Percentiles rank a stretch among this genome's conserved stretches.
phyloP scores from a whole-genome alignment of 2,797 vertebrate species.

The Chrosomus eos region DNA sequence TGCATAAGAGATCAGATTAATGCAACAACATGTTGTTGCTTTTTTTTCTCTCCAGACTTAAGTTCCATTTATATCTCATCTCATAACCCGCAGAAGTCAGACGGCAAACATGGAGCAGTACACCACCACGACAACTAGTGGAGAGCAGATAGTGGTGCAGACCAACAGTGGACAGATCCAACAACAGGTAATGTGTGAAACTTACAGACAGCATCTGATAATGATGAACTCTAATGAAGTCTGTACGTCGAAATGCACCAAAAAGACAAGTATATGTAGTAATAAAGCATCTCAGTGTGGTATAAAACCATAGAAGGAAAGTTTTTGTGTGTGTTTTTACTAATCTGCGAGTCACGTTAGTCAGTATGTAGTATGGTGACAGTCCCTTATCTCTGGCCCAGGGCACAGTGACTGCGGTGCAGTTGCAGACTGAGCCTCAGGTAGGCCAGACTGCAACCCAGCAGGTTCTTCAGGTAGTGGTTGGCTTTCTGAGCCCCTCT shows the following conservation, averaged over 20 bases:
- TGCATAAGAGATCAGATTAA: neutral
- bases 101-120: conserved; percentile 90
- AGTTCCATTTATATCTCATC: neutral
- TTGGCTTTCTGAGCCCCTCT: conserved; percentile 74
- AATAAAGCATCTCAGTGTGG: neutral
- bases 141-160: conserved; percentile 97
- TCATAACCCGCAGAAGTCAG: conserved; percentile 12
- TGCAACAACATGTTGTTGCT: neutral
- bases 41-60: conserved; percentile 11
- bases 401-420: conserved; percentile 97
- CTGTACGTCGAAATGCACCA: neutral
- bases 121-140: conserved; percentile 81
- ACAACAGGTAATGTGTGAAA: conserved; percentile 79
- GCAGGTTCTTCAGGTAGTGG: conserved; percentile 99
- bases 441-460: conserved; percentile 96
- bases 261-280: neutral
- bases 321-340: neutral
- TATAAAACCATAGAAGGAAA: neutral
- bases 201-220: neutral
- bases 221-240: neutral
- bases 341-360: neutral
- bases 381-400: conserved; percentile 86
- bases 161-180: conserved; percentile 89
- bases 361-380: conserved; percentile 38
- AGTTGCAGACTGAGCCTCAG: conserved; percentile 96